Evolutionary conservation across 2,113 vertebrate species (phyloP), one percentile per base, ranked within the genome.

Genomic region (Grallaria varia): DNA sequence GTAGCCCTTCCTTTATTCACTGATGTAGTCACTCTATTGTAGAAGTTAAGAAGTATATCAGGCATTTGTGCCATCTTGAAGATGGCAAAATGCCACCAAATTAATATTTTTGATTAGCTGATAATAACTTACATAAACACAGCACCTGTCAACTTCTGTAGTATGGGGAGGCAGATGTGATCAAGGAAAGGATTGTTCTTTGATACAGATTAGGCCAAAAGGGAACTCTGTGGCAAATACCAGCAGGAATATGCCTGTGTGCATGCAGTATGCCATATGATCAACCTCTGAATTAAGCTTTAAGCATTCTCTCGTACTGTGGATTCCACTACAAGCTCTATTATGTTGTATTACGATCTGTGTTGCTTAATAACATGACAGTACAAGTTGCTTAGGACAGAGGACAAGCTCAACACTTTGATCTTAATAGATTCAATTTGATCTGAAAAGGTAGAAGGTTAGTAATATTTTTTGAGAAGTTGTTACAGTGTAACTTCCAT

Each of bases 21-120:
- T 2, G 1, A 2, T 42, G 8, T 49, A 35, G 55, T 76, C 22
- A 14, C 33, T 52, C 33, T 19, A 4, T 2, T 42, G 30, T 69
- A 69, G 63, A 69, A 49, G 24, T 42, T 21, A 18, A 0, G 1
- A 33, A 8, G 8, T 49, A 53, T 1, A 1, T 81, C 30, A 49
- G 13, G 10, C 85, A 9, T 49, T 87, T 10, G 4, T 19, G 23
- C 3, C 45, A 5, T 76, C 27, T 63, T 50, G 12, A 64, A 63
- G 31, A 20, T 71, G 21, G 19, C 21, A 33, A 52, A 84, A 14
- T 74, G 27, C 19, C 68, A 6, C 27, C 30, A 68, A 33, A n/a
- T 84, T 13, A 55, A 20, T 62, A 42, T 10, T 69, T 45, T 18
- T 4, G 9, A 45, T 39, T 60, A 45, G 39, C 28, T 28, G 2